phyloP scores from a whole-genome alignment of 2,888 invertebrate genomes.

The Drosophila siamana region DNA sequence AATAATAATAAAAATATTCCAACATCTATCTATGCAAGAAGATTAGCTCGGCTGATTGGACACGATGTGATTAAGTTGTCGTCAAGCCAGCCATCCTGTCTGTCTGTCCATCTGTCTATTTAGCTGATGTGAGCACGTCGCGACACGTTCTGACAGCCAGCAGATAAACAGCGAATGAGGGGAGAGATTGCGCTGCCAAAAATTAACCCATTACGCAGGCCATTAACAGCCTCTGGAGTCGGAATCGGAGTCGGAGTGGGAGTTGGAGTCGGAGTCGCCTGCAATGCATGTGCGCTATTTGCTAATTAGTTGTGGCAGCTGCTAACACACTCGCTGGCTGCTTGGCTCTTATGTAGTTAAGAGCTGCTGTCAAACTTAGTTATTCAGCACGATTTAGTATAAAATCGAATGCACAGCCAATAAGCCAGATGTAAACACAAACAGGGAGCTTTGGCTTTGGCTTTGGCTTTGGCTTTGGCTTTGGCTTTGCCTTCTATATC shows the following conservation, averaged over 20 bases:
- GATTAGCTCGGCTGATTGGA: slow-evolving; percentile 84
- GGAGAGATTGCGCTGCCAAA: slow-evolving; percentile 33
- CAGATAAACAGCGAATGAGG: background rate
- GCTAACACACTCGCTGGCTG: no score
- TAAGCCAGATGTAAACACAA: slow-evolving; percentile 13
- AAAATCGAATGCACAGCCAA: slow-evolving; percentile 42
- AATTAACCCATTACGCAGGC: slow-evolving; percentile 80
- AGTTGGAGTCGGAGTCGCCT: slow-evolving; percentile 11
- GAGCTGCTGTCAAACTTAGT: slow-evolving; percentile 57
- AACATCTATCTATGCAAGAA: slow-evolving; percentile 40
- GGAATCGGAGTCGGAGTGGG: no score
- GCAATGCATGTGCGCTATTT: slow-evolving; percentile 60
- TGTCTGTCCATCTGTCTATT: slow-evolving; percentile 5
- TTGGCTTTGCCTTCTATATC: no score
- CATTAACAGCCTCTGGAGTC: slow-evolving; percentile 72
- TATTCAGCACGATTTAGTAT: slow-evolving; percentile 71
- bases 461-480: no score
- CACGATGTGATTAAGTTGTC: slow-evolving; percentile 83
- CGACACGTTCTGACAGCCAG: slow-evolving; percentile 26
- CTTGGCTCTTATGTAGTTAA: slow-evolving; percentile 20
- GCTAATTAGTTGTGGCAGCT: slow-evolving; percentile 80
- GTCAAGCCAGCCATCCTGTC: slow-evolving; percentile 31
- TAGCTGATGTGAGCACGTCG: slow-evolving; percentile 58
- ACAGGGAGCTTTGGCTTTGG: no score
- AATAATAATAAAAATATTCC: slow-evolving; percentile 73